Evolutionary conservation across 1,140 invertebrate species (phyloP).

Genomic region (Papilio machaon): DNA sequence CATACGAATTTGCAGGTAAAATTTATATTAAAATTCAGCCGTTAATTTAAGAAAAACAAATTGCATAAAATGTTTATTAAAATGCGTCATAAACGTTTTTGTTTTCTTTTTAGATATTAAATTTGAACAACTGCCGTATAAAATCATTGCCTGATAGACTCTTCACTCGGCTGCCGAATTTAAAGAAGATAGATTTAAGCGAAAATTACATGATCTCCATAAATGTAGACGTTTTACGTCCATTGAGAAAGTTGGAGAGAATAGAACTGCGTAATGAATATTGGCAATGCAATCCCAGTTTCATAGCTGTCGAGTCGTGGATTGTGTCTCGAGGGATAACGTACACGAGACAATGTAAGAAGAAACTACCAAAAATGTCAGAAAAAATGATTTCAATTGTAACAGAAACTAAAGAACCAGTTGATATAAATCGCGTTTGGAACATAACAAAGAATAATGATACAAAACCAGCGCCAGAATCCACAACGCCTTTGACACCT

Average conservation of each 20-base stretch:
- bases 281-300: slow-evolving; percentile 73
- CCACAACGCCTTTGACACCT: slow-evolving; percentile 56
- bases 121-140: slow-evolving; percentile 80
- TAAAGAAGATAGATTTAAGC: slow-evolving; percentile 79
- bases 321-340: slow-evolving; percentile 62
- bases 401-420: slow-evolving; percentile 48
- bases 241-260: slow-evolving; percentile 71
- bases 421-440: slow-evolving; percentile 71
- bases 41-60: not conserved
- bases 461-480: slow-evolving; percentile 37
- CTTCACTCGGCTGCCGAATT: slow-evolving; percentile 76
- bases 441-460: slow-evolving; percentile 62
- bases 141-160: slow-evolving; percentile 70
- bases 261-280: slow-evolving; percentile 75
- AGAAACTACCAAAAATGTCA: slow-evolving; percentile 65
- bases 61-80: not conserved
- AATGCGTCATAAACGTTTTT: not conserved
- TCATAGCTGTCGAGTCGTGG: slow-evolving; percentile 71
- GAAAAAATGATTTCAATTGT: slow-evolving; percentile 75
- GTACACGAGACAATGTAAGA: slow-evolving; percentile 67
- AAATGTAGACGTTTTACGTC: slow-evolving; percentile 65
- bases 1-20: slow-evolving; percentile 71
- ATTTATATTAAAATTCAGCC: not conserved
- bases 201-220: slow-evolving; percentile 79
- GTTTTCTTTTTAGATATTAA: slow-evolving; percentile 72